Evolutionary conservation across 2,888 invertebrate species (phyloP).

Genomic region (Drosophila engyochracea): DNA sequence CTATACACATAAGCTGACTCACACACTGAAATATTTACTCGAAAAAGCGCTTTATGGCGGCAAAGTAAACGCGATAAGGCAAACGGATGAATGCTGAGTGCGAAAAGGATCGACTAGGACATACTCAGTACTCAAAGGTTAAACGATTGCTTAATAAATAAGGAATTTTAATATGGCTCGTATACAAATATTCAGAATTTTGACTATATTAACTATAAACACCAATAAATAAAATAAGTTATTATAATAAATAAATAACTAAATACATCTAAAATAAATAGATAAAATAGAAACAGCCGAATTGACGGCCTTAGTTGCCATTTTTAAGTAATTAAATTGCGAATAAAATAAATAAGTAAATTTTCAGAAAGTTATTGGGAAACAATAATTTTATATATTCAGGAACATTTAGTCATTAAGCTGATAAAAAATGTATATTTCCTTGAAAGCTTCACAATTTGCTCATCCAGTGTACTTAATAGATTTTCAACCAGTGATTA

Average conservation of each 20-base stretch:
- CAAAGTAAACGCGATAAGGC: constrained; percentile 42
- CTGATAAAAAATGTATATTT: neutral
- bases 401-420: neutral
- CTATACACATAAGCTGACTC: constrained; percentile 25
- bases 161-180: neutral
- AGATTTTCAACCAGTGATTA: neutral
- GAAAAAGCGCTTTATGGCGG: constrained; percentile 53
- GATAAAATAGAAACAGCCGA: too few species aligned
- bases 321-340: neutral
- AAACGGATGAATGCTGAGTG: neutral
- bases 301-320: too few species aligned
- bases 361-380: neutral
- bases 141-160: neutral
- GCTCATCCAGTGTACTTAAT: neutral
- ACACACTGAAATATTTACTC: constrained; percentile 51
- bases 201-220: neutral
- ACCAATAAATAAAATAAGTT: too few species aligned
- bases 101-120: neutral
- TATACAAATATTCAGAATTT: neutral
- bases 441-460: neutral
- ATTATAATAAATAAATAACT: too few species aligned
- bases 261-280: neutral
- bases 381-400: neutral
- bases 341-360: neutral
- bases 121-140: neutral